A percentile compares a stretch with the other conserved stretches of the same genome.
Conservation (phyloP, 2,113 vertebrate genomes). For the Lates calcarifer region DNA sequence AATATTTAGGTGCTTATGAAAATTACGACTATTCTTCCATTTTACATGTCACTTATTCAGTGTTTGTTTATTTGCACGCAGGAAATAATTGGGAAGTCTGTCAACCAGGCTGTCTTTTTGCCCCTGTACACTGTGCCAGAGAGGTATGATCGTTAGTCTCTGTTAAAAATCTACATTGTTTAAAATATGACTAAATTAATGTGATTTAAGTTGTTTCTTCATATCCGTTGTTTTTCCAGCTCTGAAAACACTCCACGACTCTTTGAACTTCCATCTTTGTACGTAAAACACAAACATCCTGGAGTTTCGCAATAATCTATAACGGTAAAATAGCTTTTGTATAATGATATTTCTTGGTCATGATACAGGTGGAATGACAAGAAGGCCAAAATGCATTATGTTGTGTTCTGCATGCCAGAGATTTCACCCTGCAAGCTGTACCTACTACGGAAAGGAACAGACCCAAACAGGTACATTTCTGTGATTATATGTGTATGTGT, state of each 20-base stretch:
- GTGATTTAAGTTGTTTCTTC: conserved; percentile 20
- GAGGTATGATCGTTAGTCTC: conserved; percentile 82
- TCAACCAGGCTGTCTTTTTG: conserved; percentile 89
- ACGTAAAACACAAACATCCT: conserved; percentile 74
- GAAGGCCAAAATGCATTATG: conserved; percentile 91
- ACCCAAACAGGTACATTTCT: conserved; percentile 88
- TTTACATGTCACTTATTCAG: neutral
- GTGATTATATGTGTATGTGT: neutral
- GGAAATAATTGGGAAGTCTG: conserved; percentile 91
- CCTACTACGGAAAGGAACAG: conserved; percentile 90
- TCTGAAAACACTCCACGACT: conserved; percentile 87
- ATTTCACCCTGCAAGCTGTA: conserved; percentile 89
- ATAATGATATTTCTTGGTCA: conserved; percentile 29
- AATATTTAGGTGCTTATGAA: neutral
- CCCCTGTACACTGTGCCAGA: conserved; percentile 88
- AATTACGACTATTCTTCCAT: neutral
- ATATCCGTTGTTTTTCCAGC: conserved; percentile 79
- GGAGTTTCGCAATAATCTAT: neutral
- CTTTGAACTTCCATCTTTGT: conserved; percentile 94
- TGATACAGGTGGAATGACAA: conserved; percentile 94
- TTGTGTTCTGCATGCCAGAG: conserved; percentile 93
- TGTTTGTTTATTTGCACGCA: conserved; percentile 51
- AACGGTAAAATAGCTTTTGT: neutral
- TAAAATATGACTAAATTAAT: neutral
- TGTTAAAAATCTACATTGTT: neutral